Base-by-base conservation (phyloP, 2,797 vertebrate genomes). In the Acrocephalus scirpaceus region DNA sequence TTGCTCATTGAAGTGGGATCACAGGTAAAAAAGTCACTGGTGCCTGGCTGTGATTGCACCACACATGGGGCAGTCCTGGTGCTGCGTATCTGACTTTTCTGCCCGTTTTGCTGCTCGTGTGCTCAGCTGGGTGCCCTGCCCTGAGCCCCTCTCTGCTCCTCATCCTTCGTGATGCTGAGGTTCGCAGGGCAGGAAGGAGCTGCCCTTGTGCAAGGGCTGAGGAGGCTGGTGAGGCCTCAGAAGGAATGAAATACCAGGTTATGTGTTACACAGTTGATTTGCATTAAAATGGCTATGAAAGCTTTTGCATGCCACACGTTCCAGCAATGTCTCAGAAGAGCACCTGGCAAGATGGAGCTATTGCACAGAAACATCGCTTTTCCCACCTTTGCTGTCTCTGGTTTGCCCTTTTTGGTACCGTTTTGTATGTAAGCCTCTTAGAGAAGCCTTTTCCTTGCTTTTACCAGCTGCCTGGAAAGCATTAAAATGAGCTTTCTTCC, bases 271-370 rank as follows among this genome's bases (percentile, higher is more conserved):
- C 61, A 56, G 54, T 38, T 72, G 66, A 95, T 95, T 86, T 91
- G 67, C 95, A 92, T 96, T 90, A 88, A 82, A 95, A 89, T 88
- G 38, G 30, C 47, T 82, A 4, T 9, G 13, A 40, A 95, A 82
- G 67, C 71, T 89, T 93, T 95, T 95, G 69, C 86, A 74, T 89
- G 80, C 85, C 26, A 16, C 78, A 4, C 2, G 0, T 78, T 86
- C 70, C 73, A 75, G 73, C 66, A 13, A 23, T 45, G 66, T 86
- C 95, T 92, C 95, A 60, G 82, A 88, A 88, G 88, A 92, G 53
- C 62, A 67, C 60, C 51, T 84, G 69, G 48, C 66, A 25, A 56
- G 66, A 86, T 81, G 79, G 66, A 93, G 70, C 61, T 91, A 14
- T 76, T 64, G 74, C 77, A 77, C 34, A 48, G 64, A 51, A 88